These are phyloP conservation scores for Eretmocerus hayati DNA, from an alignment of 2,888 invertebrate genomes.

Conservation along the genomic window DNA sequence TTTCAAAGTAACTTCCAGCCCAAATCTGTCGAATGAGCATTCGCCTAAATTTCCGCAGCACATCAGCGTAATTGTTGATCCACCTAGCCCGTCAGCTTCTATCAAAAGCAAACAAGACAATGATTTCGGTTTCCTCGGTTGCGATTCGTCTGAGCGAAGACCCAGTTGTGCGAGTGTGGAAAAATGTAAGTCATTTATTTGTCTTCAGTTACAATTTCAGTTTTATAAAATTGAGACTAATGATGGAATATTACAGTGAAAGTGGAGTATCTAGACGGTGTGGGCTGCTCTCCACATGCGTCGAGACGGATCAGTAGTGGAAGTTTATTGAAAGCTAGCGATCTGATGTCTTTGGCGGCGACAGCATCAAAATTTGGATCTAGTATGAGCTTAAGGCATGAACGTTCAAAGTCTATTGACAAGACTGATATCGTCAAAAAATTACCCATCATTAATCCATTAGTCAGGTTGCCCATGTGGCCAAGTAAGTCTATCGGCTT, in stretches of 20 bases:
- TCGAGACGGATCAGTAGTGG: slow-evolving; percentile 87
- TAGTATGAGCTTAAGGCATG: slow-evolving; percentile 37
- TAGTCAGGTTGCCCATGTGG: slow-evolving; percentile 82
- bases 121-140: slow-evolving; percentile 24
- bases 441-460: slow-evolving; percentile 83
- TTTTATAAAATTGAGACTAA: not conserved
- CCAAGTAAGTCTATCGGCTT: slow-evolving; percentile 56
- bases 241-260: slow-evolving; percentile 36
- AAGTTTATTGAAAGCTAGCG: slow-evolving; percentile 73
- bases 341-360: slow-evolving; percentile 53
- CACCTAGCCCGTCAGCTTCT: slow-evolving; percentile 44
- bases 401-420: slow-evolving; percentile 50
- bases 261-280: slow-evolving; percentile 44
- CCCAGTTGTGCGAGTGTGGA: slow-evolving; percentile 45
- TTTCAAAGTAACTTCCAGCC: slow-evolving; percentile 33
- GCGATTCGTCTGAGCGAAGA: slow-evolving; percentile 33
- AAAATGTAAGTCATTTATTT: slow-evolving; percentile 37
- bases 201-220: too few relatives aligned
- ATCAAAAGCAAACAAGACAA: slow-evolving; percentile 36
- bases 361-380: slow-evolving; percentile 52
- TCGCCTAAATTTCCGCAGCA: slow-evolving; percentile 38
- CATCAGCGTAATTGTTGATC: slow-evolving; percentile 45
- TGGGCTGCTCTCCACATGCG: slow-evolving; percentile 75
- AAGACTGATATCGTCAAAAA: slow-evolving; percentile 54
- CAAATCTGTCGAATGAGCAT: slow-evolving; percentile 29